Evolutionary conservation across 2,888 invertebrate genomes (phyloP).

Genomic region (Caenorhabditis zanzibari): DNA sequence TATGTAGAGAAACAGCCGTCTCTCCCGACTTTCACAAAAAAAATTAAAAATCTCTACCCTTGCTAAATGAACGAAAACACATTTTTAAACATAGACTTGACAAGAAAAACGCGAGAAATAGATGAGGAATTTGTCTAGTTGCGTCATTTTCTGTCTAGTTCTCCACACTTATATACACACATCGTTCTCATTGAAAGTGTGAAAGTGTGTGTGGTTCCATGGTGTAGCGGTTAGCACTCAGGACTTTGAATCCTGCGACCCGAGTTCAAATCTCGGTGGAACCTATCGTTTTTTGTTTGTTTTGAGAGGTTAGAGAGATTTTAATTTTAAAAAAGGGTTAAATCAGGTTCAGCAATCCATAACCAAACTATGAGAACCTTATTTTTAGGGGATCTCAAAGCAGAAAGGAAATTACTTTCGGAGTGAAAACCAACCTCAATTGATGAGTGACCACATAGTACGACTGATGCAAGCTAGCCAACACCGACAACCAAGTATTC

Average conservation of each 20-base stretch:
- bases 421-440: no score
- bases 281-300: constrained; percentile 65
- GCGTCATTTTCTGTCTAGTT: not conserved
- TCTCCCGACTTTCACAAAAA: no score
- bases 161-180: not conserved
- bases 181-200: not conserved
- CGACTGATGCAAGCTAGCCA: constrained; percentile 53
- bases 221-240: constrained; percentile 79
- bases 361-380: no score
- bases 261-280: constrained; percentile 78
- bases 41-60: no score
- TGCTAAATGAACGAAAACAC: no score
- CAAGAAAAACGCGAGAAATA: no score
- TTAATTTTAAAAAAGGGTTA: not conserved
- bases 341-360: not conserved
- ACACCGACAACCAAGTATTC: constrained; percentile 52
- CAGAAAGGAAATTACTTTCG: no score
- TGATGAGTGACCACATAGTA: constrained; percentile 67
- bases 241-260: constrained; percentile 78
- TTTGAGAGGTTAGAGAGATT: not conserved
- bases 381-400: no score
- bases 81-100: no score
- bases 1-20: no score
- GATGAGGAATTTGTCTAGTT: no score
- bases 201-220: constrained; percentile 74